Base-by-base conservation (phyloP, 2,888 invertebrate species). In the Sthenelais limicola region DNA sequence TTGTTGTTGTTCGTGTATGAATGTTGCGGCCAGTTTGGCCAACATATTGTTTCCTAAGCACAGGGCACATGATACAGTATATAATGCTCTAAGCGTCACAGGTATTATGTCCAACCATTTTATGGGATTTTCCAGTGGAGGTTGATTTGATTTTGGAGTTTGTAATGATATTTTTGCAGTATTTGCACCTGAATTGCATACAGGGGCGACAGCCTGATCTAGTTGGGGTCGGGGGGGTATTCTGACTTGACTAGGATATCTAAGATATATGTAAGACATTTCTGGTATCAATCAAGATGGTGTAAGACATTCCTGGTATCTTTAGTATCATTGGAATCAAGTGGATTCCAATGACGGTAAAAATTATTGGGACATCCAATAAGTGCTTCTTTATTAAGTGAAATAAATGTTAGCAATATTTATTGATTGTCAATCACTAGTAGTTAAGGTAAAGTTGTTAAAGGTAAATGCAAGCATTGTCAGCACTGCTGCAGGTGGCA, bases 21-120 rank as follows among this genome's bases (percentile, higher is more conserved):
- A 26, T 9, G 5, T n/a, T 28, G 3, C 5, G 24, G 54, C 54
- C 54, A 12, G 54, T 54, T n/a, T 54, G 30, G 15, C 54, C 54
- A 12, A 54, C 32, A 32, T 54, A 54, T 54, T 54, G 54, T 26
- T 4, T 5, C 7, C 54, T 9, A n/a, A 28, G 32, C 5, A n/a
- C 28, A 15, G 21, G 21, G 54, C 54, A 54, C 5, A 32, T 26
- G 54, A 54, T 54, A n/a, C 26, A 9, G 28, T 54, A 54, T 54
- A 54, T n/a, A 15, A 54, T n/a, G 9, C 28, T 5, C 32, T 32
- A 5, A 5, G 26, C 32, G 9, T 54, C 5, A n/a, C 54, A 54
- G 28, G 5, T 54, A 9, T 26, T 54, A n/a, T 54, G 26, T 9
- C 54, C 54, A 5, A 4, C 32, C 5, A 54, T 28, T 9, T 5